Base-by-base conservation (phyloP, 2,888 invertebrate species). In the Cynaeus angustus region DNA sequence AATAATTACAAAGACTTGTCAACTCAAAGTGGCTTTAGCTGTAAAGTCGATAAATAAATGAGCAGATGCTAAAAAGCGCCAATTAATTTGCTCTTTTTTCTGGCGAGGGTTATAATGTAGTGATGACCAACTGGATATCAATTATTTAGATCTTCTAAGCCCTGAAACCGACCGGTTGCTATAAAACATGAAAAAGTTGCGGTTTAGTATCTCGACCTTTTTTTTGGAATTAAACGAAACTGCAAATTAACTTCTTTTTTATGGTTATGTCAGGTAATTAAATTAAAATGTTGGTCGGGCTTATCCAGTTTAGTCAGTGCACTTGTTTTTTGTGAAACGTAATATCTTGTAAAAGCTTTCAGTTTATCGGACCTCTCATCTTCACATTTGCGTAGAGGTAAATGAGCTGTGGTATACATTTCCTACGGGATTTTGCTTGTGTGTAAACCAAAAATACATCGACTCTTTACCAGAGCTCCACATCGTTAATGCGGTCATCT, bases 181-280 rank as follows among this genome's bases (percentile, higher is more conserved):
- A 38, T 56, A 56, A 56, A 56, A 56, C 56, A 43, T 55, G 56
- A 43, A 56, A 55, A 55, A 55, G 38, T 56, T 41, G 26, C 37
- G 56, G 43, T 43, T 43, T 56, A 26, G 26, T 43, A 28, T 37
- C 28, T 28, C 48, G 48, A 26, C 38, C 21, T 55, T 55, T 55
- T 56, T 21, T 21, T 56, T 56, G 9, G 43, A 56, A 56, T 56
- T 41, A 56, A 56, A 56, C 56, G 21, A 56, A 56, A 56, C 41
- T 38, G 26, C 56, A 41, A 26, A 56, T 56, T 43, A 56, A 56
- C 12, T 37, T 56, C 56, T 56, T 56, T 56, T 56, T 56, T 56
- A 56, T 10, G 56, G 21, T 21, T 56, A 43, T 43, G 56, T 26
- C 5, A 21, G 41, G 43, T 56, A 56, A 56, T 56, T 56, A 56